These are phyloP conservation scores for Carabus problematicus DNA, from an alignment of 2,888 invertebrate genomes.

Conservation along the genomic window DNA sequence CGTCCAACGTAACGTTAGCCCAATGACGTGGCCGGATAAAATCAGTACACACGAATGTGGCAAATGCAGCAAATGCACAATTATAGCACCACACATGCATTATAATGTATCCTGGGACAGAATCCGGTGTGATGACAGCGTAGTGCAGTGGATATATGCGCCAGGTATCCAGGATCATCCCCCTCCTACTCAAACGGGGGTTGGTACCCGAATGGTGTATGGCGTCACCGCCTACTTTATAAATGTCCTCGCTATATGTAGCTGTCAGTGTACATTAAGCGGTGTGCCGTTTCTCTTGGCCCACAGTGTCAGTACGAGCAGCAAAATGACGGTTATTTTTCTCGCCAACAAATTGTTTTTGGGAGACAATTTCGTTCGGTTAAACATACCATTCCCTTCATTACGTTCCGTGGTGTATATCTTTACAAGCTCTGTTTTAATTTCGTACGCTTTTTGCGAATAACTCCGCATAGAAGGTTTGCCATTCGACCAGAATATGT, in stretches of 20 bases:
- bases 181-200: no score
- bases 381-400: conserved; percentile 36
- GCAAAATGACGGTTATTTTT: conserved; percentile 40
- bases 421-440: no score
- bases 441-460: no score
- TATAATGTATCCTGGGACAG: conserved; percentile 3
- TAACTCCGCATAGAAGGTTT: no score
- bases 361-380: conserved; percentile 37
- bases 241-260: conserved; percentile 37
- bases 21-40: no score
- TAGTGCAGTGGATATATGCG: not conserved
- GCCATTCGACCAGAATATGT: no score
- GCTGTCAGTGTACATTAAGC: conserved; percentile 38
- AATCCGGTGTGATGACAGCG: not conserved
- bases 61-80: conserved; percentile 30
- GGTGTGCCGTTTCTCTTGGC: conserved; percentile 8
- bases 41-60: conserved; percentile 5
- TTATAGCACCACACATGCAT: conserved; percentile 22
- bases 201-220: no score
- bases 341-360: conserved; percentile 40
- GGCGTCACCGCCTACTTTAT: conserved; percentile 19
- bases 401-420: not conserved
- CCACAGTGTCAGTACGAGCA: conserved; percentile 20
- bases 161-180: no score
- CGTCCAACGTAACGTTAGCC: not conserved